phyloP scores from a whole-genome alignment of 2,113 vertebrate species.

The Vidua chalybeata region DNA sequence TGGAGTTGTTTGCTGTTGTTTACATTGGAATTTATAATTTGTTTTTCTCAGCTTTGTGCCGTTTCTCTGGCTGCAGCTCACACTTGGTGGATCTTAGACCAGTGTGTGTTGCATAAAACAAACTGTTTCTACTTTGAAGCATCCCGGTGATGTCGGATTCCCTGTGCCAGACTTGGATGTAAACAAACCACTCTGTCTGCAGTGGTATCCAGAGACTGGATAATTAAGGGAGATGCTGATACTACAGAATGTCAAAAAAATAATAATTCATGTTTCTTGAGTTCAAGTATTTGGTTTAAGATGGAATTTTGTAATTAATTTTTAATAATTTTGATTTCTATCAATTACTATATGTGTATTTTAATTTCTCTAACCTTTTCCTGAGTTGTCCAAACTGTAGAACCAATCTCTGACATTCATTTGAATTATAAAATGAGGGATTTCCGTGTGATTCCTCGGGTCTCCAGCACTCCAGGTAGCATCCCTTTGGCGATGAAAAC shows the following conservation, averaged over 20 bases:
- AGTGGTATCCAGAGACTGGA: neutral
- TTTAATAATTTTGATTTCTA: neutral
- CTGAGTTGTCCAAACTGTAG: neutral
- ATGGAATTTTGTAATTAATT: neutral
- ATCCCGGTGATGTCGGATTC: neutral
- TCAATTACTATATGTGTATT: accelerated
- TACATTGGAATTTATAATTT: neutral
- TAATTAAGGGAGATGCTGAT: neutral
- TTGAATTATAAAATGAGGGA: neutral
- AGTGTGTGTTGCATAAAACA: neutral
- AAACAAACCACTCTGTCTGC: neutral
- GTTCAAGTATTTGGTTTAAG: neutral
- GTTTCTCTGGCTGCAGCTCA: neutral
- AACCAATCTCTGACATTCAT: neutral
- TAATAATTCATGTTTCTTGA: neutral
- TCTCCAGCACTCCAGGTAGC: neutral
- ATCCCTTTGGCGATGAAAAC: neutral
- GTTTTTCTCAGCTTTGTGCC: neutral
- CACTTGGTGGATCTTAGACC: neutral
- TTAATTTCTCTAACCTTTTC: neutral
- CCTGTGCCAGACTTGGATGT: neutral
- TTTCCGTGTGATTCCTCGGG: neutral
- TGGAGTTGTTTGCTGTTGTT: neutral
- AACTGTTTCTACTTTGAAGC: neutral
- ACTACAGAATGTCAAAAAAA: neutral